Evolutionary conservation across 2,888 invertebrate genomes (phyloP).

Genomic region (Parthenolecanium corni): DNA sequence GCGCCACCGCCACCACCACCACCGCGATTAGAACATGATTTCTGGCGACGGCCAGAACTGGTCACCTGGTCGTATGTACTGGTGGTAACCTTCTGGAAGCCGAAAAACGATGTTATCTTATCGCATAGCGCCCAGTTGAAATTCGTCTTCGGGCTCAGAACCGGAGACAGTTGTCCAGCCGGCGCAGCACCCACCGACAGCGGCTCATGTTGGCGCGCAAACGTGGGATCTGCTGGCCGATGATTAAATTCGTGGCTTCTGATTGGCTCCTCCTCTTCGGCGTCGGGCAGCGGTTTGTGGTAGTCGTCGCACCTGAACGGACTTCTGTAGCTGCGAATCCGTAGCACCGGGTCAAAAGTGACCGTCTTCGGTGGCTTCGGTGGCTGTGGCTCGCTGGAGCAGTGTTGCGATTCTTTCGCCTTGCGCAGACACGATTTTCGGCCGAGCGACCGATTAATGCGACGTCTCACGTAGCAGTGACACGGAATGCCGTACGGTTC

Average conservation of each 20-base stretch:
- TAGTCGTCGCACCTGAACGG: background rate
- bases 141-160: too few species aligned
- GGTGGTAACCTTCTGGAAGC: background rate
- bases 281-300: background rate
- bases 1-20: too few species aligned
- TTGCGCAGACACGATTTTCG: constrained; percentile 15
- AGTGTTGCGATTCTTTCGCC: background rate
- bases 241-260: background rate
- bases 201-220: background rate
- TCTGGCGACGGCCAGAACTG: too few species aligned
- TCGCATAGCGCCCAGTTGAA: background rate
- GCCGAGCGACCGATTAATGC: constrained; percentile 2
- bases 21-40: too few species aligned
- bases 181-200: too few species aligned
- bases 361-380: background rate
- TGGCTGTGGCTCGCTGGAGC: too few species aligned
- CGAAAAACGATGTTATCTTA: constrained; percentile 2
- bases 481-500: constrained; percentile 20
- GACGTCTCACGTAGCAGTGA: constrained; percentile 19
- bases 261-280: background rate
- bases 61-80: background rate
- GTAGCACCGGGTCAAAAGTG: constrained; percentile 15
- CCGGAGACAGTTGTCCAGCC: too few species aligned
- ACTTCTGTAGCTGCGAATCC: background rate
- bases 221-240: background rate